These are phyloP conservation scores for Drosophila malerkotliana DNA, from an alignment of 1,140 invertebrate genomes.

Conservation along the genomic window DNA sequence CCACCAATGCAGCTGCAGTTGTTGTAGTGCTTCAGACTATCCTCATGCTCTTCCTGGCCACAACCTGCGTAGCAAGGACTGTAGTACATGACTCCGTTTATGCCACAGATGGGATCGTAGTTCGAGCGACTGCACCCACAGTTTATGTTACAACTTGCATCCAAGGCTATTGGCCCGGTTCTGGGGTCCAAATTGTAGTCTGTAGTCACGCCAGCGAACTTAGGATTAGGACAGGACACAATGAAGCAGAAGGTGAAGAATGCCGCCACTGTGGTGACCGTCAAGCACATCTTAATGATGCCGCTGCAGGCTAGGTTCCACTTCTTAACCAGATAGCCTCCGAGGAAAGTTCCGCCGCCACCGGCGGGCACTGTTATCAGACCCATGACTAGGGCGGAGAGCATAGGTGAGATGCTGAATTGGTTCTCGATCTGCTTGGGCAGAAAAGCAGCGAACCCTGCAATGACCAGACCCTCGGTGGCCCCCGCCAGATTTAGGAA, in stretches of 20 bases:
- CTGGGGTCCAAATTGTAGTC: conserved; percentile 82
- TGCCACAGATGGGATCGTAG: conserved; percentile 89
- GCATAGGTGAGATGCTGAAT: conserved; percentile 90
- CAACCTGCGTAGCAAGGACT: conserved; percentile 94
- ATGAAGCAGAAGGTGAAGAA: conserved; percentile 88
- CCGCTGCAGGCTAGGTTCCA: conserved; percentile 89
- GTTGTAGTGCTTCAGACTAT: conserved; percentile 83
- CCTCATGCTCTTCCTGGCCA: conserved; percentile 81
- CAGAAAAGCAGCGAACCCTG: conserved; percentile 92
- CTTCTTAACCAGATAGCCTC: conserved; percentile 91
- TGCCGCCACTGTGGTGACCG: conserved; percentile 86
- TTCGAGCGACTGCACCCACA: conserved; percentile 86
- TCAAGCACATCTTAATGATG: conserved; percentile 90
- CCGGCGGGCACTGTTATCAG: conserved; percentile 90
- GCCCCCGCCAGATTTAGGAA: conserved; percentile 92
- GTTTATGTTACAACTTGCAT: conserved; percentile 86
- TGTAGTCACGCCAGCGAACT: conserved; percentile 90
- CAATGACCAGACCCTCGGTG: conserved; percentile 90
- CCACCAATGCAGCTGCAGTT: conserved; percentile 85
- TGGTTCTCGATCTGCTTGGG: conserved; percentile 94
- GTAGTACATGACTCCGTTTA: conserved; percentile 92
- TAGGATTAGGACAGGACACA: conserved; percentile 89
- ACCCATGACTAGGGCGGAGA: conserved; percentile 90
- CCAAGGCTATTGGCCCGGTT: conserved; percentile 49
- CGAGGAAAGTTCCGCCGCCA: conserved; percentile 91